Conservation (phyloP, 2,888 invertebrate species). For the Branchellion lobata region DNA sequence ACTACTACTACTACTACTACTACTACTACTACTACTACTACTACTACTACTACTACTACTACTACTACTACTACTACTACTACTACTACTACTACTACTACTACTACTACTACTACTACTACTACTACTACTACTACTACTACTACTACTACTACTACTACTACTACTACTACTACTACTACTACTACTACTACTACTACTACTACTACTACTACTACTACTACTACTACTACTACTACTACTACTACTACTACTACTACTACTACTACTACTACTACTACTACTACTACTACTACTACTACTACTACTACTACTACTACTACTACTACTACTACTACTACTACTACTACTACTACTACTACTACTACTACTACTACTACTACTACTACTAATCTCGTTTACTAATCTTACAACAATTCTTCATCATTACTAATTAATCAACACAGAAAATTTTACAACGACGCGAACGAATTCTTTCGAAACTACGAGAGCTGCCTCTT, state of each 20-base stretch:
- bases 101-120: background rate
- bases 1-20: background rate
- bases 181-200: background rate
- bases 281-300: slow-evolving; percentile 8
- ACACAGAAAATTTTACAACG: background rate
- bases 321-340: slow-evolving; percentile 8
- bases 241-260: slow-evolving; percentile 5
- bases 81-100: slow-evolving; percentile 22
- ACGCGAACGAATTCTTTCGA: too few relatives aligned
- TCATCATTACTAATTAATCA: too few relatives aligned
- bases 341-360: slow-evolving; percentile 23
- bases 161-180: background rate
- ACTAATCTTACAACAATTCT: too few relatives aligned
- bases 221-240: slow-evolving; percentile 11
- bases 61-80: slow-evolving; percentile 20
- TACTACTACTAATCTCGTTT: slow-evolving; percentile 8
- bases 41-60: slow-evolving; percentile 12
- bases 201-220: slow-evolving; percentile 1
- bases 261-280: background rate
- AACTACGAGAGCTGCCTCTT: background rate
- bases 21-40: slow-evolving; percentile 7
- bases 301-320: slow-evolving; percentile 10
- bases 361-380: slow-evolving; percentile 12
- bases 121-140: slow-evolving; percentile 5
- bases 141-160: slow-evolving; percentile 11